Evolutionary conservation across 2,888 invertebrate species (phyloP), one percentile per base, ranked within the genome.

Genomic region (Leptogaster cylindrica): DNA sequence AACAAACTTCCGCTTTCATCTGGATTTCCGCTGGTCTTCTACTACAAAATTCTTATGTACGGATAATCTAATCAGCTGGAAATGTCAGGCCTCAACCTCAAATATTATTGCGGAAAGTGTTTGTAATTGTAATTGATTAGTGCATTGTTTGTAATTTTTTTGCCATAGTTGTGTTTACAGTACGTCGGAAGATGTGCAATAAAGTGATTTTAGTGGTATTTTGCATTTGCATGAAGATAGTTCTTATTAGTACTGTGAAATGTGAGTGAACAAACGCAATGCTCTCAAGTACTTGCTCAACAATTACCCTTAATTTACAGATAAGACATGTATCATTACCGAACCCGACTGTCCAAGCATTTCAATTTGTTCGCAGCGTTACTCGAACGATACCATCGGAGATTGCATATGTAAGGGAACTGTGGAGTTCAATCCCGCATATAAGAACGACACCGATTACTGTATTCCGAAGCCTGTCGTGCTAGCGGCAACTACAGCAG

Each of bases 361-460:
- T 51, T 6, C 67, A 6, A 18, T 31, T 12, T 67, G 61, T 23
- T 12, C 8, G 7, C 20, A 41, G 20, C 41, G 31, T 14, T 31
- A 41, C 12, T 33, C 33, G 14, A 14, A 33, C 20, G 44, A 23
- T 18, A 16, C n/a, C 4, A n/a, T 8, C 14, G 44, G 63, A 18
- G 51, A 65, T 31, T 70, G 70, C 28, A 14, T 36, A 48, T 70
- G 70, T 46, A 7, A 20, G 7, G 16, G 2, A 16, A 48, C 52
- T 31, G 65, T 48, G 41, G 46, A 36, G 27, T 70, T 70, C 33
- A 70, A 70, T 63, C 7, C 23, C n/a, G 46, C 28, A 2, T 65
- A 48, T 55, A 36, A 63, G 46, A 70, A 66, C 50, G 39, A 52
- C 39, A 55, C 10, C 18, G 70, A 70, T 18, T 70, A 70, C 52